These are phyloP conservation scores for Patella pellucida DNA, from an alignment of 2,888 invertebrate species.

Conservation along the genomic window DNA sequence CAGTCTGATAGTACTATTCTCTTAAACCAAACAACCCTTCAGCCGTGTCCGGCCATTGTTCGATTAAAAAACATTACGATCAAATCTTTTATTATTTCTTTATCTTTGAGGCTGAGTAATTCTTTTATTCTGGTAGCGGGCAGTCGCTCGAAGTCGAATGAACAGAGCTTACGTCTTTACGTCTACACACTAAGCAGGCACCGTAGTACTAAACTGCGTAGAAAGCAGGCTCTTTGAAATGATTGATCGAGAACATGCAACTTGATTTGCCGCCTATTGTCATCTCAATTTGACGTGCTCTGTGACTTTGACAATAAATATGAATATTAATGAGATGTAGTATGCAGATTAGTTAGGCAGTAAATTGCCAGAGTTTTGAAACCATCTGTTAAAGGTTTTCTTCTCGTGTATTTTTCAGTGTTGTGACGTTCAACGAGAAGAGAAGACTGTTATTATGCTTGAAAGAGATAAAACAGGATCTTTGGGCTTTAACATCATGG, in stretches of 20 bases:
- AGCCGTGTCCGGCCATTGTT: neutral
- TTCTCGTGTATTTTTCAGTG: constrained; percentile 27
- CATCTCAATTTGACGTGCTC: constrained; percentile 26
- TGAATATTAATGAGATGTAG: constrained; percentile 28
- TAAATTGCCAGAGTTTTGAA: constrained; percentile 1
- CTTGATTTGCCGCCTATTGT: constrained; percentile 23
- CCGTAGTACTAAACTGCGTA: no score
- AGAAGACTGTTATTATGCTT: constrained; percentile 43
- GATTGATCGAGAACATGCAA: constrained; percentile 13
- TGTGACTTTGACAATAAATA: constrained; percentile 27
- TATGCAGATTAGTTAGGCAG: constrained; percentile 18
- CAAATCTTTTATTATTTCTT: neutral
- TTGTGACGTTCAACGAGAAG: constrained; percentile 33
- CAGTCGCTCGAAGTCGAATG: no score
- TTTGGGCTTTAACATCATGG: constrained; percentile 63
- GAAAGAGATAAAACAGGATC: constrained; percentile 48
- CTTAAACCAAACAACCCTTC: neutral
- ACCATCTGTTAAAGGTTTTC: constrained; percentile 9
- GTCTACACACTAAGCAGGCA: no score
- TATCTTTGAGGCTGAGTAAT: constrained; percentile 1
- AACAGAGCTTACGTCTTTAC: no score
- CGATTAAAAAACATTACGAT: constrained; percentile 3
- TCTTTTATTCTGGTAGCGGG: neutral
- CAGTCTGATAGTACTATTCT: constrained; percentile 8
- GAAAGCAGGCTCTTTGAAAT: constrained; percentile 13